Evolutionary conservation across 2,888 invertebrate species (phyloP).

Genomic region (Apamea epomidion): DNA sequence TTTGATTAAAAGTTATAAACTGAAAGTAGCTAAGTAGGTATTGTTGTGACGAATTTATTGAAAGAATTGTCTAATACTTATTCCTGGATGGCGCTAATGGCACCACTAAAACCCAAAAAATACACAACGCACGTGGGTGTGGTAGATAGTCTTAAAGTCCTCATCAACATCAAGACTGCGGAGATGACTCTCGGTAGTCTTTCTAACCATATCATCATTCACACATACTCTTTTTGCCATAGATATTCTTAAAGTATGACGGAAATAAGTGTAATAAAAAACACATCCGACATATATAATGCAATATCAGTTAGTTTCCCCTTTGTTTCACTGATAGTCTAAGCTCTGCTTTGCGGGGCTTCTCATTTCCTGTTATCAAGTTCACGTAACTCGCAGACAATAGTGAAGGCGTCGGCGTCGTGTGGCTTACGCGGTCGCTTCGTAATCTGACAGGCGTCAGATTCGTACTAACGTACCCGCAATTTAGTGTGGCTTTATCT

Average conservation of each 20-base stretch:
- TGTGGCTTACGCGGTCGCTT: conserved; percentile 13
- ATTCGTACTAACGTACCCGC: neutral
- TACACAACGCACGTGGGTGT: neutral
- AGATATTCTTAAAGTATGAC: neutral
- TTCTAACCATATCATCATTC: neutral
- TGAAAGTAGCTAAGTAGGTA: neutral
- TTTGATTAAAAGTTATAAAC: neutral
- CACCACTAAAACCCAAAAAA: neutral
- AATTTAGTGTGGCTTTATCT: neutral
- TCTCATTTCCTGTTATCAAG: conserved; percentile 49
- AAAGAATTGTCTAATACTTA: neutral
- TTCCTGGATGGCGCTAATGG: neutral
- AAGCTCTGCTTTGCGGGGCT: conserved; percentile 22
- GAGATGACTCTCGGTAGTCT: no score
- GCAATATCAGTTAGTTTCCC: neutral
- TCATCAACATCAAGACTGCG: no score
- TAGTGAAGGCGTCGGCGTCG: neutral
- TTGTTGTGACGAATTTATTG: neutral
- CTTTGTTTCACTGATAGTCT: conserved; percentile 16
- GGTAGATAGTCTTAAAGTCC: neutral
- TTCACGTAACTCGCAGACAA: conserved; percentile 15
- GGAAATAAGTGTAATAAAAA: neutral
- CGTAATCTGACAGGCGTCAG: conserved; percentile 6
- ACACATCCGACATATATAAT: conserved; percentile 1
- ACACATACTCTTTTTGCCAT: neutral